These are phyloP conservation scores for Hirtodrosophila histrioides DNA, from an alignment of 2,888 invertebrate genomes.

Conservation along the genomic window DNA sequence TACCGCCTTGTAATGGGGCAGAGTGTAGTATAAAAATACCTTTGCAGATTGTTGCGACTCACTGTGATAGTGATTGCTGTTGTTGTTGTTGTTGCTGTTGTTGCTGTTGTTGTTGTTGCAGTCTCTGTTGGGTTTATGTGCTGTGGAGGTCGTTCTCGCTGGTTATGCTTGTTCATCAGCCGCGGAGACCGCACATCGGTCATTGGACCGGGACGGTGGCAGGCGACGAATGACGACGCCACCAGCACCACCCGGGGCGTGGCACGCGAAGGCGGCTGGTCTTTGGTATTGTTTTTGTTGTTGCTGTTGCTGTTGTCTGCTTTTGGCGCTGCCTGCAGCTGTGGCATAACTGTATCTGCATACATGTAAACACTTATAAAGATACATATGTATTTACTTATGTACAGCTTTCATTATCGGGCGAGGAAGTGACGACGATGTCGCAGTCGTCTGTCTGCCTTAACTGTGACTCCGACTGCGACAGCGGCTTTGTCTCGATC, in stretches of 20 bases:
- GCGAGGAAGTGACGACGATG: slow-evolving; percentile 73
- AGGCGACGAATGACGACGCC: slow-evolving; percentile 19
- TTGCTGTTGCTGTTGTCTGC: slow-evolving; percentile 40
- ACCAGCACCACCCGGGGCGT: slow-evolving; percentile 63
- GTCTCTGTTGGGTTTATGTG: slow-evolving; percentile 39
- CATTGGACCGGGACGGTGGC: slow-evolving; percentile 70
- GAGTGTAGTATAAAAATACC: slow-evolving; percentile 25
- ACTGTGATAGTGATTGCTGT: slow-evolving; percentile 12
- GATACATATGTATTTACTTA: slow-evolving; percentile 10
- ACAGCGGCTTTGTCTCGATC: slow-evolving; percentile 31
- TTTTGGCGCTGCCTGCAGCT: slow-evolving; percentile 57
- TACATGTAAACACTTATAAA: slow-evolving; percentile 15
- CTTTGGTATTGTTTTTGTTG: slow-evolving; percentile 25
- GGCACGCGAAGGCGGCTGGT: slow-evolving; percentile 59
- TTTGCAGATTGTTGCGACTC: slow-evolving; percentile 48
- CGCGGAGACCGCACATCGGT: slow-evolving; percentile 63
- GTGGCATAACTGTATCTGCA: slow-evolving; percentile 44
- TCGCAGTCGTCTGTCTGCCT: slow-evolving; percentile 32
- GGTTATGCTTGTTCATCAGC: slow-evolving; percentile 64
- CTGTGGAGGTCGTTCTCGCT: slow-evolving; percentile 76
- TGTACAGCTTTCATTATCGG: slow-evolving; percentile 56
- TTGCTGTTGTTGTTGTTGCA: slow-evolving; percentile 16
- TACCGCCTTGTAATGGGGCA: not conserved
- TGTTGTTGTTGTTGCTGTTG: no score
- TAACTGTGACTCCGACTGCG: not conserved